Conservation (phyloP, 2,888 invertebrate genomes). For the Saturnia japonica region DNA sequence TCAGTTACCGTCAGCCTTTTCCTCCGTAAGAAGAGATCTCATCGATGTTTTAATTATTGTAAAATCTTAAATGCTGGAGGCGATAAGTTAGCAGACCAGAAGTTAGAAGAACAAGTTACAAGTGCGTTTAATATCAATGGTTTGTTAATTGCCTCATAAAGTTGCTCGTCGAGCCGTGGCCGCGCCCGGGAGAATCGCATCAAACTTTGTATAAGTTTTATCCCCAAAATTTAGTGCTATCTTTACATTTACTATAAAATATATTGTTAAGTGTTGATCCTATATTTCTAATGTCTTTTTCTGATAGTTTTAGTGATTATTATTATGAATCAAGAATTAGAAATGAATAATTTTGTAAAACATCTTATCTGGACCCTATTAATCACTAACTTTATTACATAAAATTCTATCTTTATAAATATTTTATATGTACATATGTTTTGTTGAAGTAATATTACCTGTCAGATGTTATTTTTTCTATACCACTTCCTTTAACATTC, state of each 20-base stretch:
- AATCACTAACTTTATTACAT: too few relatives aligned
- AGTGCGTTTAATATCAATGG: constrained; percentile 42
- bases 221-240: constrained; percentile 1
- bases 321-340: neutral
- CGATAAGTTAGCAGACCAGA: constrained; percentile 41
- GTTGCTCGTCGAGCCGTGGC: constrained; percentile 30
- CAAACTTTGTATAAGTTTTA: constrained; percentile 14
- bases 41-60: constrained; percentile 63
- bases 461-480: too few relatives aligned
- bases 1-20: constrained; percentile 57
- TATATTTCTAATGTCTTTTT: neutral
- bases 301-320: neutral
- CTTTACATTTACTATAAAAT: constrained; percentile 14
- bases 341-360: neutral
- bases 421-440: too few relatives aligned
- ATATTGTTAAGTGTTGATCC: neutral
- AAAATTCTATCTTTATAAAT: too few relatives aligned
- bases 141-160: constrained; percentile 46
- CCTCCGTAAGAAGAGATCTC: constrained; percentile 47
- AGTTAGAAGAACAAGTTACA: too few relatives aligned
- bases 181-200: constrained; percentile 29
- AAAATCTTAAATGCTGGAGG: constrained; percentile 44
- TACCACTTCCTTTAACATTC: too few relatives aligned
- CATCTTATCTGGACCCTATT: too few relatives aligned
- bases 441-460: too few relatives aligned